Percentiles rank a stretch among this genome's conserved stretches.
Conservation (phyloP, 1,140 invertebrate genomes). For the Polypedilum pembai region DNA sequence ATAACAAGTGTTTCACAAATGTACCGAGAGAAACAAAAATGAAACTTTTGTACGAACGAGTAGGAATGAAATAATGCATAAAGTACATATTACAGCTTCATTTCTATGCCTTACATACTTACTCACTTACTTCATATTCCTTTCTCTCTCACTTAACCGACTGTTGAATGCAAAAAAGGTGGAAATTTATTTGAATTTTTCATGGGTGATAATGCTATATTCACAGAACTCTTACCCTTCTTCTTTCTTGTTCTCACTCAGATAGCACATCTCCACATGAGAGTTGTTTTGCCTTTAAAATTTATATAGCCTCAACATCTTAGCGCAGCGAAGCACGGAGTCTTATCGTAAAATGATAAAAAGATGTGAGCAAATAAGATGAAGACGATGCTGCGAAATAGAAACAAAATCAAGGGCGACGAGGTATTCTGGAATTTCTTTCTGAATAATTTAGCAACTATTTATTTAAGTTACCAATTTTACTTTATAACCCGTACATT, state of each 20-base stretch:
- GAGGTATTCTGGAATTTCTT: background rate
- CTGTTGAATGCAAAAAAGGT: conserved; percentile 17
- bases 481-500: background rate
- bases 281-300: background rate
- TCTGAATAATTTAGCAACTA: background rate
- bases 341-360: conserved; percentile 19
- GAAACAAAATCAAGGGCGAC: background rate
- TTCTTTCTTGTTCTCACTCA: background rate
- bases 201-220: conserved; percentile 17
- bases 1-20: too few relatives aligned
- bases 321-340: background rate
- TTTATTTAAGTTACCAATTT: conserved; percentile 19
- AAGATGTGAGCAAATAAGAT: background rate
- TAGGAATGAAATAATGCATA: background rate
- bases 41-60: background rate
- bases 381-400: background rate
- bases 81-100: background rate
- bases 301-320: background rate
- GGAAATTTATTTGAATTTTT: conserved; percentile 19
- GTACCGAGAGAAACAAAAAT: background rate
- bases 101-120: background rate
- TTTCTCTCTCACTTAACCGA: background rate
- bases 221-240: background rate
- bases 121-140: background rate
- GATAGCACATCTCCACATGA: background rate